Evolutionary conservation across 2,888 invertebrate genomes (phyloP).

Genomic region (Xestia ashworthii): DNA sequence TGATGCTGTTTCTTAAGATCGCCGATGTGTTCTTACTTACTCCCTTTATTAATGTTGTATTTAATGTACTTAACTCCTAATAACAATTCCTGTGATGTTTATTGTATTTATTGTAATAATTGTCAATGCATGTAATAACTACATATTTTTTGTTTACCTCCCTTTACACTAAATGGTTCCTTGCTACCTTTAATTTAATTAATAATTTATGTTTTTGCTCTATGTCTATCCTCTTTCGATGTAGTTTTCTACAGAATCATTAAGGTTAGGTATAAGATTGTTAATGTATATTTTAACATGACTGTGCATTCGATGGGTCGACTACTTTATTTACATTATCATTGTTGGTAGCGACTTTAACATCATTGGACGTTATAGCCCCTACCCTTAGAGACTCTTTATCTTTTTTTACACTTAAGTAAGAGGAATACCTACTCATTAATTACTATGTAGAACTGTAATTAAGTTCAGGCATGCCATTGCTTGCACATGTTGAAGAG

Average conservation of each 20-base stretch:
- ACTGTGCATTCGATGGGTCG: not conserved
- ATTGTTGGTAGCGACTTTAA: not conserved
- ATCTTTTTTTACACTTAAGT: not conserved
- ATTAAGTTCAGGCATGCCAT: not conserved
- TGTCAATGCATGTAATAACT: not conserved
- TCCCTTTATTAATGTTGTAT: not conserved
- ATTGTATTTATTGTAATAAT: slow-evolving; percentile 7
- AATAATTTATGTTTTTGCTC: not conserved
- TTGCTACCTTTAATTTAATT: not conserved
- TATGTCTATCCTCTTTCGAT: not conserved
- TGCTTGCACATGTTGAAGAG: slow-evolving; percentile 7
- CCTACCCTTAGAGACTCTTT: not conserved
- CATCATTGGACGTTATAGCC: not conserved
- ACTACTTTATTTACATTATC: not conserved
- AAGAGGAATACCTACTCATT: not conserved
- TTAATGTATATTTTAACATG: not conserved
- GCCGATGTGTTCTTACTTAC: slow-evolving; percentile 5
- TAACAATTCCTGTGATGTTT: slow-evolving; percentile 8
- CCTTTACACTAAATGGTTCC: not conserved
- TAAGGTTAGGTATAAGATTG: not conserved
- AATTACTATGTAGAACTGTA: not conserved
- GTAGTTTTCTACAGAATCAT: not conserved
- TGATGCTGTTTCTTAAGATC: not conserved
- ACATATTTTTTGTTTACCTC: not conserved
- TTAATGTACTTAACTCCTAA: slow-evolving; percentile 9